Evolutionary conservation across 2,797 vertebrate species (phyloP).

Genomic region (Leuciscus waleckii): DNA sequence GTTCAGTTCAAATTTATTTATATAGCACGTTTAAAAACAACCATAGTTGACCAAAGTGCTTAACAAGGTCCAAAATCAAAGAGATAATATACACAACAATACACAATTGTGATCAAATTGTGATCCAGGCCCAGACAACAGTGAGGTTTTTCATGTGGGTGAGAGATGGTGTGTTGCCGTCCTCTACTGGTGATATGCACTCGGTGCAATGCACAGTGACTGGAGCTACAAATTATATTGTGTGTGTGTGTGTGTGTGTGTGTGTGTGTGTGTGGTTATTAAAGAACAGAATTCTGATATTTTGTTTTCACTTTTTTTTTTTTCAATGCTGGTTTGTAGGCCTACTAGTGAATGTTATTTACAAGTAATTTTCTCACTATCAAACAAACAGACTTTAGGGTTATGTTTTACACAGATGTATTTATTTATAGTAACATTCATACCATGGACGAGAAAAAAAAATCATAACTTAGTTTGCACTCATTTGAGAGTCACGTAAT

Average conservation of each 20-base stretch:
- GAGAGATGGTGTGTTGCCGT: neutral
- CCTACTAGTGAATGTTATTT: neutral
- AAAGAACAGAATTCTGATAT: too few species aligned
- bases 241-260: too few species aligned
- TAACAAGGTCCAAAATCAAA: too few species aligned
- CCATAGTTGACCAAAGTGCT: too few species aligned
- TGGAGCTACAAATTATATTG: neutral
- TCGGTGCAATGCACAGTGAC: neutral
- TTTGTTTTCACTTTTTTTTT: too few species aligned
- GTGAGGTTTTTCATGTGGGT: neutral
- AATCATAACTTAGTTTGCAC: too few species aligned
- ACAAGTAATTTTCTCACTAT: neutral
- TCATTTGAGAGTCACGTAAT: neutral
- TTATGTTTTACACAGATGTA: neutral
- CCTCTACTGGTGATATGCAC: conserved; percentile 6
- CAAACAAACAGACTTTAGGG: neutral
- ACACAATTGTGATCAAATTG: too few species aligned
- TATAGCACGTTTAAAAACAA: too few species aligned
- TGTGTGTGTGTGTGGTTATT: too few species aligned
- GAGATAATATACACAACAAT: too few species aligned
- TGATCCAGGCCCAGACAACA: neutral
- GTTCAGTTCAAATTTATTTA: too few species aligned
- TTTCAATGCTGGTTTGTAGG: too few species aligned
- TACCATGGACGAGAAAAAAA: neutral
- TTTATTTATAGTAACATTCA: neutral